Evolutionary conservation across 2,797 vertebrate species (phyloP).

Genomic region (Anguilla megastoma): DNA sequence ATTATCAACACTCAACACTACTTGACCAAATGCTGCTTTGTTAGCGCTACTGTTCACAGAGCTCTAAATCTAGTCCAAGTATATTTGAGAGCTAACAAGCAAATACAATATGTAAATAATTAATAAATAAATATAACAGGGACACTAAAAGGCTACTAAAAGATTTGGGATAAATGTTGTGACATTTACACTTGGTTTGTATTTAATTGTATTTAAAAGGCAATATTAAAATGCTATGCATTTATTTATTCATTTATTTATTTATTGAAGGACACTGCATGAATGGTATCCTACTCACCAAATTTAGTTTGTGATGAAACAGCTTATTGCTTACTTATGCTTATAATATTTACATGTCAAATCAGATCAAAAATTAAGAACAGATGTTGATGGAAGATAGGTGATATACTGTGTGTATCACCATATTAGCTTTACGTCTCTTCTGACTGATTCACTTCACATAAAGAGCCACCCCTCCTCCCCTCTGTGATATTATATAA

Average conservation of each 20-base stretch:
- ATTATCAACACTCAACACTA: neutral
- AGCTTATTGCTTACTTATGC: too few species aligned
- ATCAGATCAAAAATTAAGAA: too few species aligned
- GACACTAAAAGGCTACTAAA: too few species aligned
- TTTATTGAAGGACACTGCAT: too few species aligned
- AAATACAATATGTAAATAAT: neutral
- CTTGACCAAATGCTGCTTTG: neutral
- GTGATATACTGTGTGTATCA: neutral
- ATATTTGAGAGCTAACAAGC: neutral
- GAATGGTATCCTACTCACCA: too few species aligned
- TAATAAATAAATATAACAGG: neutral
- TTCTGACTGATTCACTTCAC: neutral
- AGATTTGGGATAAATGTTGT: too few species aligned
- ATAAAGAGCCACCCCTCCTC: neutral
- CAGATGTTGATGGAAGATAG: neutral
- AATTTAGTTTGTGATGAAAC: too few species aligned
- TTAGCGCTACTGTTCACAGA: neutral
- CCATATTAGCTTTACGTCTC: neutral
- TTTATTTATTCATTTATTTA: too few species aligned
- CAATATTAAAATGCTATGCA: too few species aligned
- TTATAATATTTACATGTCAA: too few species aligned
- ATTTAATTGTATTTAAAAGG: too few species aligned
- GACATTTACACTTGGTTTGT: too few species aligned
- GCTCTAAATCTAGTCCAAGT: neutral
- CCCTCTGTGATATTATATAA: neutral